Conservation (phyloP, 2,797 vertebrate genomes). For the Pempheris klunzingeri region DNA sequence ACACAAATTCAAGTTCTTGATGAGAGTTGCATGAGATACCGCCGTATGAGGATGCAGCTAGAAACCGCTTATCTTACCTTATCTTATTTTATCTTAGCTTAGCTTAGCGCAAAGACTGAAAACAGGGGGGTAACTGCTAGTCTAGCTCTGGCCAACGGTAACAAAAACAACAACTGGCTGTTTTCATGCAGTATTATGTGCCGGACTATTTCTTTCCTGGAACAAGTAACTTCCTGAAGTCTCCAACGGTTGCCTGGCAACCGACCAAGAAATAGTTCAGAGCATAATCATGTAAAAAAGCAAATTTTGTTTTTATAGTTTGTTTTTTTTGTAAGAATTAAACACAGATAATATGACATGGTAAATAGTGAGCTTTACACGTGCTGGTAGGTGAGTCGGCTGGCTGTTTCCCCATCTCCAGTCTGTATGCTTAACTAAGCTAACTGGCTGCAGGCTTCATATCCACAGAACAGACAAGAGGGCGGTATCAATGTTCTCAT, state of each 20-base stretch:
- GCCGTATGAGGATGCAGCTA: not conserved
- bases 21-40: not conserved
- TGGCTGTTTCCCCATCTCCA: not conserved
- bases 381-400: not conserved
- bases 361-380: not conserved
- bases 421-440: not conserved
- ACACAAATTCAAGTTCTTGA: not conserved
- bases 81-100: constrained; percentile 23
- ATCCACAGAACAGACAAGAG: not conserved
- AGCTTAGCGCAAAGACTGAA: constrained; percentile 4
- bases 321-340: not conserved
- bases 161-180: not conserved
- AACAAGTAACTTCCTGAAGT: not conserved
- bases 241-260: not conserved
- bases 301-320: not conserved
- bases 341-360: not conserved
- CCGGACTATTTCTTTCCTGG: not conserved
- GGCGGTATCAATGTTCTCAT: not conserved
- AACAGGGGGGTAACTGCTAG: not conserved
- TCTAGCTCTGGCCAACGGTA: not conserved
- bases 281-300: not conserved
- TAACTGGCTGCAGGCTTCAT: not conserved
- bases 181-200: not conserved
- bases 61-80: too few relatives aligned
- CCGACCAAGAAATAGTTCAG: not conserved